These are phyloP conservation scores for Tokudaia tokunoshimensis DNA, from an alignment of 2,797 vertebrate species.

Conservation along the genomic window DNA sequence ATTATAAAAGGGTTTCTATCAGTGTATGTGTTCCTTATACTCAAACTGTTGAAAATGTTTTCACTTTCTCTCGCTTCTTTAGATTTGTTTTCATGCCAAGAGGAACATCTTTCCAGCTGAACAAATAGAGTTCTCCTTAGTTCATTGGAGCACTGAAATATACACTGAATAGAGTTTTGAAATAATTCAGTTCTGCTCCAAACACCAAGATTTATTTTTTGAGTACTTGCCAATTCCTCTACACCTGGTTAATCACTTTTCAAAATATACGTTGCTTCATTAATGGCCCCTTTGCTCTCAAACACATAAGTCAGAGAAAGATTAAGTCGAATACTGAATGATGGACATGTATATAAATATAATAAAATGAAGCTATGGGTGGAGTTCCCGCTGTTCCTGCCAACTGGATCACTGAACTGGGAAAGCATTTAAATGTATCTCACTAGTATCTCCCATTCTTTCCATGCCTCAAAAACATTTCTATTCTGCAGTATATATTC, in stretches of 20 bases:
- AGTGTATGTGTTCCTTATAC: background rate
- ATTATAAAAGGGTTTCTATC: background rate
- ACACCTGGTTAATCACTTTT: constrained; percentile 49
- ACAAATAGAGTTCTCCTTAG: constrained; percentile 68
- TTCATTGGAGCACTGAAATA: constrained; percentile 45
- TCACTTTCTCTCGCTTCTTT: background rate
- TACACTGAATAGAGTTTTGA: constrained; percentile 68
- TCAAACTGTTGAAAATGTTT: constrained; percentile 56
- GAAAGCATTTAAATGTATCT: constrained; percentile 56
- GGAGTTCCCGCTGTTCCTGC: constrained; percentile 45
- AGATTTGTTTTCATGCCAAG: constrained; percentile 48
- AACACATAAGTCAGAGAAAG: constrained; percentile 34
- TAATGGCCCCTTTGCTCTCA: constrained; percentile 6
- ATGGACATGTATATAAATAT: background rate
- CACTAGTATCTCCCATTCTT: constrained; percentile 59
- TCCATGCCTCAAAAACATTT: constrained; percentile 74
- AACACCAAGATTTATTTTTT: constrained; percentile 63
- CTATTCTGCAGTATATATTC: constrained; percentile 60
- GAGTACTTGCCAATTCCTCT: background rate
- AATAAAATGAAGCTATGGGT: constrained; percentile 50
- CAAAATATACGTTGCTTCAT: constrained; percentile 43
- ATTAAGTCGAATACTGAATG: constrained; percentile 53
- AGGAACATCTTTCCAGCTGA: constrained; percentile 71
- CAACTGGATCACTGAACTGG: constrained; percentile 24
- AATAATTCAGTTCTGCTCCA: constrained; percentile 69